Evolutionary conservation across 1,140 invertebrate species (phyloP).

Genomic region (Camponotus vicinus): DNA sequence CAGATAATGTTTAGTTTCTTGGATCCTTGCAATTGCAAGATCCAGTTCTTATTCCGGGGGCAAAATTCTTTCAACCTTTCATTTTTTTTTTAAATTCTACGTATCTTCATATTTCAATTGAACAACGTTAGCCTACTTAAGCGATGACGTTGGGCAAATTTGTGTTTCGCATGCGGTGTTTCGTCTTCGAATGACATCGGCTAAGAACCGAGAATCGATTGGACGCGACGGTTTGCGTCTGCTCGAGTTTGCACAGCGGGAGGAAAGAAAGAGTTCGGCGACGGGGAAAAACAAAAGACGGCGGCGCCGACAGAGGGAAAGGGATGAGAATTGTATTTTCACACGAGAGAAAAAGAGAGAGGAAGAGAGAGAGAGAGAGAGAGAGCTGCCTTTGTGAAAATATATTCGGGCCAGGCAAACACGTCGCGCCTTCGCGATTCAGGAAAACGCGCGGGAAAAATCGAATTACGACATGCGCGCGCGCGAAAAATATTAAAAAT

Average conservation of each 20-base stretch:
- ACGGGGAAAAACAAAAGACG: constrained; percentile 38
- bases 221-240: constrained; percentile 29
- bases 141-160: background rate
- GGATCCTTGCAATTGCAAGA: no score
- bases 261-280: constrained; percentile 29
- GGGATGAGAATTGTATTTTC: constrained; percentile 53
- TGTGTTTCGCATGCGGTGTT: background rate
- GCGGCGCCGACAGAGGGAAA: background rate
- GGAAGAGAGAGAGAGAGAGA: no score
- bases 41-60: no score
- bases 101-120: no score
- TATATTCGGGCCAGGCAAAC: constrained; percentile 49
- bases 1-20: no score
- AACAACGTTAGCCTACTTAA: background rate
- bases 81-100: no score
- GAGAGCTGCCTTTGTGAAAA: constrained; percentile 31
- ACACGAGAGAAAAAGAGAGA: no score
- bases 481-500: constrained; percentile 56
- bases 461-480: constrained; percentile 43
- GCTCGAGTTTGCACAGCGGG: constrained; percentile 44
- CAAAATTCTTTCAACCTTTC: no score
- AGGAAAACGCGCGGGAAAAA: constrained; percentile 51
- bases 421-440: constrained; percentile 28
- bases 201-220: constrained; percentile 33
- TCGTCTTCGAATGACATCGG: constrained; percentile 32